Base-by-base conservation (phyloP, 2,113 vertebrate genomes). In the Chamaetylas fuelleborni region DNA sequence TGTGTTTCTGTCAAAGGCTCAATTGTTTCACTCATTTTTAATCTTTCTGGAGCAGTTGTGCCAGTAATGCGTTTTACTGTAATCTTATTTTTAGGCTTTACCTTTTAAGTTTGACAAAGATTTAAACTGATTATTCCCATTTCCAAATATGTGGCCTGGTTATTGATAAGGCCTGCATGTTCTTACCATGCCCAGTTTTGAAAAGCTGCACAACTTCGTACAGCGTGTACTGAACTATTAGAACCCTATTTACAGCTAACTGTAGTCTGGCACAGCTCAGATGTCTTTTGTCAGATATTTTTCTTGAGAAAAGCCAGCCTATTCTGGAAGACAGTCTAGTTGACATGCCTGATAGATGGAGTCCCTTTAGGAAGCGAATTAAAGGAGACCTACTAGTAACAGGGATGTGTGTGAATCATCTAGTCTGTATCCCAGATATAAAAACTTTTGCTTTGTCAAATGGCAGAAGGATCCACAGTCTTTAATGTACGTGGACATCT, bases 171-270 rank as follows among this genome's bases (percentile, higher is more conserved):
- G 43, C n/a, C n/a, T 43, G 4, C 11, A 23, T 56, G 19, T 43
- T 88, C 26, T 91, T 79, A 56, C 51, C 19, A 13, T 48, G 31
- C 17, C 5, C 19, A 29, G 3, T 20, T 88, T 16, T 81, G 51
- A 86, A 86, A 77, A 31, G 36, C 16, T 67, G 28, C 36, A 20
- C 17, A 40, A 6, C 5, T 61, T 69, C 22, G 7, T n/a, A n/a
- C 22, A 17, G 29, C 0, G 0, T 24, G 19, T 74, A 38, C 53
- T 1, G 1, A 76, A 56, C 74, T 31, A 53, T 50, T 28, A 42
- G 22, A 43, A 91, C 13, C 3, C 0, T 79, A 20, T 56, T 79
- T 76, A 47, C 2, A 6, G 15, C 25, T 78, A 65, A 3, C 31
- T 64, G 25, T 78, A 40, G 34, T 31, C 22, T 54, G 18, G 12